Percentiles rank a stretch among this genome's conserved stretches.
These are phyloP conservation scores for Galbula dea DNA, from an alignment of 2,113 vertebrate genomes.

Conservation along the genomic window DNA sequence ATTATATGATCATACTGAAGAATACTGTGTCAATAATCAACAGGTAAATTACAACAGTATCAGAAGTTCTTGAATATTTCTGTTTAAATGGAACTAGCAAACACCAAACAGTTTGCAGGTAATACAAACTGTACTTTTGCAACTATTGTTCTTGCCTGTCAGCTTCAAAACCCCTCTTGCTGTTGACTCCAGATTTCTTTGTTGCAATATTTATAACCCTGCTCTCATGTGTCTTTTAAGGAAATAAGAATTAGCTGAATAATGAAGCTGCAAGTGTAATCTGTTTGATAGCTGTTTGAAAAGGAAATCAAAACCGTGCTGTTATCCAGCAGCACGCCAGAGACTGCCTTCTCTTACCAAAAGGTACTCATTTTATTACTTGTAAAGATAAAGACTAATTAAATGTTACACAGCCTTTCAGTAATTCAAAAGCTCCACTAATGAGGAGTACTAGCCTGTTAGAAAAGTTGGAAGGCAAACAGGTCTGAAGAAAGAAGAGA, in stretches of 20 bases:
- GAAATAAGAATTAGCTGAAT: conserved; percentile 65
- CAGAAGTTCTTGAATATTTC: background rate
- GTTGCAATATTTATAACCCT: conserved; percentile 68
- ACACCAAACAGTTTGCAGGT: background rate
- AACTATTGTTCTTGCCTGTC: conserved; percentile 39
- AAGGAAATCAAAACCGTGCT: conserved; percentile 55
- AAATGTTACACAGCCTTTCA: conserved; percentile 65
- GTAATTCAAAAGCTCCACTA: conserved; percentile 51
- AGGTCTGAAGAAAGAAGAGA: background rate
- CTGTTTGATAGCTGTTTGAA: conserved; percentile 69
- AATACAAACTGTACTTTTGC: conserved; percentile 5
- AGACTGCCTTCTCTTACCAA: conserved; percentile 54
- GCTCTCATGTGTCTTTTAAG: conserved; percentile 56
- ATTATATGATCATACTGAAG: background rate
- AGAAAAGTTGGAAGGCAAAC: background rate
- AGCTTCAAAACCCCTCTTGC: background rate
- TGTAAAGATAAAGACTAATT: conserved; percentile 74
- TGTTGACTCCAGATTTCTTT: conserved; percentile 51
- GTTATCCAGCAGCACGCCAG: background rate
- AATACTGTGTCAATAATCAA: background rate
- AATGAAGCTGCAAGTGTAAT: conserved; percentile 63
- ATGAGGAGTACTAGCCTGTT: conserved; percentile 15
- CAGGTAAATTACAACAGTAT: background rate
- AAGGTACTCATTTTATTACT: conserved; percentile 59
- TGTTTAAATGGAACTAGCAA: background rate